A percentile compares a stretch with the other conserved stretches of the same genome.
Evolutionary conservation across 2,113 vertebrate genomes (phyloP).

Genomic region (Heteronetta atricapilla): DNA sequence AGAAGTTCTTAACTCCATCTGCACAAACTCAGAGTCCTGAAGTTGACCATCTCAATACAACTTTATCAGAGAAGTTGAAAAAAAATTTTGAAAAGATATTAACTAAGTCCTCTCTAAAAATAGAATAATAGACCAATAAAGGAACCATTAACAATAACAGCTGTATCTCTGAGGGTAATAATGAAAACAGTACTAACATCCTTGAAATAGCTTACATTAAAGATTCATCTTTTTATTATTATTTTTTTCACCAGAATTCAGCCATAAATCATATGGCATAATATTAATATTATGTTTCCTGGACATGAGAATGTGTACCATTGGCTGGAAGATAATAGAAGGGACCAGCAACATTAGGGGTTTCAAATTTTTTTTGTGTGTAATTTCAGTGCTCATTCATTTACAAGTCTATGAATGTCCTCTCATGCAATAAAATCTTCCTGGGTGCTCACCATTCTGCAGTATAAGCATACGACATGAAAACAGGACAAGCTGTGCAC

Average conservation of each 20-base stretch:
- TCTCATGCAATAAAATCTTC: background rate
- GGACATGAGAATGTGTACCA: background rate
- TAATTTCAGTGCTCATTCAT: background rate
- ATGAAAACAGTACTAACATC: background rate
- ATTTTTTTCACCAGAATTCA: background rate
- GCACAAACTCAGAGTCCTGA: background rate
- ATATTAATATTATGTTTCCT: background rate
- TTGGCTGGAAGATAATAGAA: background rate
- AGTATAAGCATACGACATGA: background rate
- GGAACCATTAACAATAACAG: background rate
- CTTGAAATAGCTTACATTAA: background rate
- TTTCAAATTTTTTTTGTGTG: background rate
- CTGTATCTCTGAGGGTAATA: background rate
- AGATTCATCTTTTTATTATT: background rate
- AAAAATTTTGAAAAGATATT: background rate
- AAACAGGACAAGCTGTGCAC: background rate
- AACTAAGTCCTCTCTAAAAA: background rate
- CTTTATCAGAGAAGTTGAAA: background rate
- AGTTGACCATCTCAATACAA: background rate
- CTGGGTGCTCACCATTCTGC: background rate
- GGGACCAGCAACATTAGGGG: background rate
- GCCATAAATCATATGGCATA: background rate
- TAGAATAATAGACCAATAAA: background rate
- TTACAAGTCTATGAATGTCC: background rate
- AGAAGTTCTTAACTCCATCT: no score